These are phyloP conservation scores for Amphibalanus amphitrite DNA, from an alignment of 1,140 invertebrate genomes.

Conservation along the genomic window DNA sequence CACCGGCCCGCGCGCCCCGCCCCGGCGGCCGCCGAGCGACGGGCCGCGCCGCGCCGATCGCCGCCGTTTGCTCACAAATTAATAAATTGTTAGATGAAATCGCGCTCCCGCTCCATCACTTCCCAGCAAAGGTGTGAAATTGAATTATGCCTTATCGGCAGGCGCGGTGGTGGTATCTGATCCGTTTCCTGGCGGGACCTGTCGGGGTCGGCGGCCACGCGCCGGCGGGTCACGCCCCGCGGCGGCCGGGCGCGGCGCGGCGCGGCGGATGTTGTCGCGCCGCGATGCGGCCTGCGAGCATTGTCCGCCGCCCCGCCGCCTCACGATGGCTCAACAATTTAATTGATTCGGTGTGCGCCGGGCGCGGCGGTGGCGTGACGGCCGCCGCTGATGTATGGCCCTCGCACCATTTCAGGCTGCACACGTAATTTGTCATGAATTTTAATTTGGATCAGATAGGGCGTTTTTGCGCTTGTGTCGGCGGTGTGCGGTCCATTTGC, in stretches of 20 bases:
- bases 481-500: too few relatives aligned
- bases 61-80: neutral
- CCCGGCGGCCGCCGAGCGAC: too few relatives aligned
- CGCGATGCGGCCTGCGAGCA: neutral
- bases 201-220: too few relatives aligned
- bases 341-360: neutral
- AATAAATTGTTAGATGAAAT: constrained; percentile 1
- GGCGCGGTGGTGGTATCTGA: neutral
- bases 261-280: neutral
- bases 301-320: neutral
- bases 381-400: neutral
- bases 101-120: neutral
- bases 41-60: too few relatives aligned
- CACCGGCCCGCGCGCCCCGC: neutral
- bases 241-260: too few relatives aligned
- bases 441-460: constrained; percentile 2
- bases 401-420: neutral
- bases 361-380: too few relatives aligned
- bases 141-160: neutral
- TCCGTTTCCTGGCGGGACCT: neutral
- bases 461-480: neutral
- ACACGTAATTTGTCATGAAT: neutral
- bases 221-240: too few relatives aligned
- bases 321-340: neutral
- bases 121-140: neutral